phyloP scores from a whole-genome alignment of 2,797 vertebrate genomes.

The Myiotriccus ornatus region DNA sequence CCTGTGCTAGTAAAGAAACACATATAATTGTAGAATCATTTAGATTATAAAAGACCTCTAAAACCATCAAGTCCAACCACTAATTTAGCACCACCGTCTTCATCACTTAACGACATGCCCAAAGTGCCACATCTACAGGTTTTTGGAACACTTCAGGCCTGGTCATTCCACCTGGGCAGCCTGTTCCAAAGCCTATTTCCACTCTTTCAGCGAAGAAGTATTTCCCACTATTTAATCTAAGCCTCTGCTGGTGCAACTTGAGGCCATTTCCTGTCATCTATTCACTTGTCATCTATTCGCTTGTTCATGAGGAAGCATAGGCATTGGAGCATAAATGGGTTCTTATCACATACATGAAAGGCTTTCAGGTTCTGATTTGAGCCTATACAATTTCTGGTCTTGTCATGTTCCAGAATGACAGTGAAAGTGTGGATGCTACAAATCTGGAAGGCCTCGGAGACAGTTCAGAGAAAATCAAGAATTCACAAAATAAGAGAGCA shows the following conservation, averaged over 20 bases:
- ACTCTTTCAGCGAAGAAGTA: not conserved
- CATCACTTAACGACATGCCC: not conserved
- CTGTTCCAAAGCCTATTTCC: not conserved
- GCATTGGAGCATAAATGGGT: not conserved
- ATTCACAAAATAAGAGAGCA: not conserved
- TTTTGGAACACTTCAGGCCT: not conserved
- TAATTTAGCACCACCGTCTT: not conserved
- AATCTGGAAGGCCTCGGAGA: not conserved
- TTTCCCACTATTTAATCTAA: not conserved
- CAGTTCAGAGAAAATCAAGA: not conserved
- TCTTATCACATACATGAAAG: rapidly evolving
- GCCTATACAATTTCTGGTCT: not conserved
- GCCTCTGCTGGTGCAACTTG: not conserved
- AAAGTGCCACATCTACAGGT: not conserved
- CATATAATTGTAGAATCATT: not conserved
- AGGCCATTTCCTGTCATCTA: not conserved
- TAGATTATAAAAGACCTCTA: not conserved
- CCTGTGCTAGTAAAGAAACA: not conserved
- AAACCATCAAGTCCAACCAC: not conserved
- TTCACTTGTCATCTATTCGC: not conserved
- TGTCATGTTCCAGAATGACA: not conserved
- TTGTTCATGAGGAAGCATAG: not conserved
- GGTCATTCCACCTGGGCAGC: not conserved
- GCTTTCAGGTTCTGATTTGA: not conserved
- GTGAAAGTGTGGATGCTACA: not conserved